Evolutionary conservation across 2,888 invertebrate genomes (phyloP), one percentile per base, ranked within the genome.

Genomic region (Tridacna gigas): DNA sequence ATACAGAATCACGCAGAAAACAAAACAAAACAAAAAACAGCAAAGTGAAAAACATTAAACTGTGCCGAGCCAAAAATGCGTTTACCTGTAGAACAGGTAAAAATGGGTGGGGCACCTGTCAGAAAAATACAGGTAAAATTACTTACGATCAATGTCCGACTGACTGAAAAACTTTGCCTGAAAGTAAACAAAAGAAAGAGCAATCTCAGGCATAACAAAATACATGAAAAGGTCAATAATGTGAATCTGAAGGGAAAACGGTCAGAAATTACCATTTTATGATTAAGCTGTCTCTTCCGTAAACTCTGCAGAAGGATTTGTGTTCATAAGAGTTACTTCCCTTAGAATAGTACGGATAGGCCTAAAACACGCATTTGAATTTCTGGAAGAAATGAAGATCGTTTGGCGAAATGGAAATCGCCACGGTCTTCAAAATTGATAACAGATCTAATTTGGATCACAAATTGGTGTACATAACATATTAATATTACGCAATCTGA

Each of bases 111-210:
- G 48, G 51, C 60, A 63, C 48, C 28, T 76, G 47, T 66, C 77
- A 77, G n/a, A 12, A 47, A 51, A 73, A 71, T 45, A 51, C 18
- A 28, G 45, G 45, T 75, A 63, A 28, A 51, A 60, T 28, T 79
- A 95, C 96, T 96, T 96, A 98, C 98, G 98, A 96, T 98, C 98
- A 90, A 98, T 98, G 93, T 98, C 98, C 95, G 98, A 97, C 95
- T 98, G 98, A 93, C 97, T 97, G 95, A 98, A 98, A 95, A 97
- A 98, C 86, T 98, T 97, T 45, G 98, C 98, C 98, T 98, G 91
- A 84, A 92, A 91, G 26, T 12, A 75, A 67, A 87, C 80, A 74
- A 76, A 80, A 61, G 79, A 76, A 47, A 73, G 56, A 74, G 60
- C n/a, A 48, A 51, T 18, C 2, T 51, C 7, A 3, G 22, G 1